Conservation (phyloP, 2,797 vertebrate genomes). For the Acanthurus leucopareius region DNA sequence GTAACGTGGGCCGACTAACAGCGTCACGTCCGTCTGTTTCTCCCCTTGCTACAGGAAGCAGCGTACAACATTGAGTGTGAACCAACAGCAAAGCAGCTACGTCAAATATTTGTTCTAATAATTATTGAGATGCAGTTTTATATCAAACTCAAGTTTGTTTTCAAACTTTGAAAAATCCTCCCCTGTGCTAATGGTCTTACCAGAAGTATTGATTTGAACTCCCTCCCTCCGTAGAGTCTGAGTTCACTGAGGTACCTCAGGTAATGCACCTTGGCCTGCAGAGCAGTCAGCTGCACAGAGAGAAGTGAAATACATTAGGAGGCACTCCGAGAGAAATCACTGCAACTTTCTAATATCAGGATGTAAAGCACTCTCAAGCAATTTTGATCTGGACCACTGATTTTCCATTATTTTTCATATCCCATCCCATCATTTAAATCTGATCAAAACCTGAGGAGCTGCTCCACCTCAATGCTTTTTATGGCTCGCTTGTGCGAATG, state of each 20-base stretch:
- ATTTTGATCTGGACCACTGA: slow-evolving; percentile 59
- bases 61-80: background rate
- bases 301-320: slow-evolving; percentile 42
- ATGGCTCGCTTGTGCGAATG: background rate
- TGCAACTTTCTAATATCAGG: slow-evolving; percentile 32
- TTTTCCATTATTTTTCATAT: slow-evolving; percentile 60
- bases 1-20: slow-evolving; percentile 95
- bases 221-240: slow-evolving; percentile 94
- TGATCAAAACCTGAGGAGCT: slow-evolving; percentile 35
- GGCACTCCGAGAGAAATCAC: slow-evolving; percentile 41
- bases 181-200: slow-evolving; percentile 80
- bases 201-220: slow-evolving; percentile 95
- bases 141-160: slow-evolving; percentile 1
- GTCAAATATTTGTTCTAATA: background rate
- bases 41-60: slow-evolving; percentile 89
- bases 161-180: background rate
- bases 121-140: background rate
- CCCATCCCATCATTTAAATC: slow-evolving; percentile 60
- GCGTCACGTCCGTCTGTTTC: slow-evolving; percentile 94
- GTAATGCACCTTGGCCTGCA: slow-evolving; percentile 99
- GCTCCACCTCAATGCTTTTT: slow-evolving; percentile 35
- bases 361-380: slow-evolving; percentile 45
- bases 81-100: background rate
- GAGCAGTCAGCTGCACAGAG: slow-evolving; percentile 90
- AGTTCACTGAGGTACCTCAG: slow-evolving; percentile 98